Evolutionary conservation across 2,113 vertebrate species (phyloP).

Genomic region (Gnathonemus longibarbis): DNA sequence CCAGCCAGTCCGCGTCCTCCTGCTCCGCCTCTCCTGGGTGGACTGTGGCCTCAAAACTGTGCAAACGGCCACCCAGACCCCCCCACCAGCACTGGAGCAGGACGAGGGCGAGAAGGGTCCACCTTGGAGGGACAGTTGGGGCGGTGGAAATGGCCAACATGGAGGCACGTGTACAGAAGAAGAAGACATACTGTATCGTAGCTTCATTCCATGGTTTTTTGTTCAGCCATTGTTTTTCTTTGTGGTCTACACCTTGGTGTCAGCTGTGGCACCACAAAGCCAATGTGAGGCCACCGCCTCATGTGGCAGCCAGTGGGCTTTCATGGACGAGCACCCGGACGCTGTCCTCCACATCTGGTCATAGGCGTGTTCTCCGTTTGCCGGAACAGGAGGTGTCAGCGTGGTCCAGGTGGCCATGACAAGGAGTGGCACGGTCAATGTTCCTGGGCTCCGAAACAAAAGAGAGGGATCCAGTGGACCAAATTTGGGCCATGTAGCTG

Average conservation of each 20-base stretch:
- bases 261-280: neutral
- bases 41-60: neutral
- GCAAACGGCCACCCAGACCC: neutral
- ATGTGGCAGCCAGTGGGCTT: neutral
- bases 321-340: neutral
- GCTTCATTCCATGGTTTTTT: slow-evolving; percentile 17
- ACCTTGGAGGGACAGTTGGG: neutral
- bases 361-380: neutral
- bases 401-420: neutral
- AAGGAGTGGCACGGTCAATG: neutral
- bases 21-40: neutral
- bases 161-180: neutral
- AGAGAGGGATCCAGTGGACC: neutral
- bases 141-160: neutral
- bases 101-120: neutral
- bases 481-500: neutral
- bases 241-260: neutral
- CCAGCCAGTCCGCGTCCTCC: neutral
- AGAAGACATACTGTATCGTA: neutral
- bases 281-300: neutral
- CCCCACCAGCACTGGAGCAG: neutral
- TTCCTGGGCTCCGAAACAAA: neutral
- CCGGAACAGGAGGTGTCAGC: neutral
- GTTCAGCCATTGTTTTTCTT: slow-evolving; percentile 5
- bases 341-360: neutral